phyloP scores from a whole-genome alignment of 1,140 invertebrate genomes.

The Diorhabda sublineata region DNA sequence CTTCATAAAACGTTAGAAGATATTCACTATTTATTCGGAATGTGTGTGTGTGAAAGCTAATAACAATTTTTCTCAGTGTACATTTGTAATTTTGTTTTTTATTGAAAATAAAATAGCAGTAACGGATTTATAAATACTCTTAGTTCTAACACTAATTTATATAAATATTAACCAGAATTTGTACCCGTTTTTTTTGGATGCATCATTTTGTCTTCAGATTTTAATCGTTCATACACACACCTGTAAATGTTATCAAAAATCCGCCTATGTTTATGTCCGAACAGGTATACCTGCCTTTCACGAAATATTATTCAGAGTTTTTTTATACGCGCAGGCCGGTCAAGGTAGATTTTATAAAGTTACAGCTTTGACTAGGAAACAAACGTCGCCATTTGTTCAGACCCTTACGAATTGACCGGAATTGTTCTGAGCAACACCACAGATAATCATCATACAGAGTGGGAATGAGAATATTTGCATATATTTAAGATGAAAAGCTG shows the following conservation, averaged over 20 bases:
- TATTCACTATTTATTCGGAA: no score
- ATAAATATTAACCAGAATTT: no score
- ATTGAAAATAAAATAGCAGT: no score
- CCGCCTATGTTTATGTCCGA: conserved; percentile 7
- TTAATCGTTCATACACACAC: no score
- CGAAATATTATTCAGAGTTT: conserved; percentile 19
- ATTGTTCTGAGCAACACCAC: conserved; percentile 7
- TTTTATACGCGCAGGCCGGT: conserved; percentile 11
- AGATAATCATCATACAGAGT: conserved; percentile 15
- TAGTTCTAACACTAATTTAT: no score
- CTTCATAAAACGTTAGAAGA: no score
- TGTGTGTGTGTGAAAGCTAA: no score
- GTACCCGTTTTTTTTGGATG: no score
- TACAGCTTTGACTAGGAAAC: conserved; percentile 20
- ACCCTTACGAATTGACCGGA: conserved; percentile 11
- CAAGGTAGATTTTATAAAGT: conserved; percentile 19
- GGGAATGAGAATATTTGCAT: conserved; percentile 7
- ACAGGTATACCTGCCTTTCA: conserved; percentile 13
- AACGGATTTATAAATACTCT: no score
- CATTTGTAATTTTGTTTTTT: no score
- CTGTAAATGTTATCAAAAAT: neutral
- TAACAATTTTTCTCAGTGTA: no score
- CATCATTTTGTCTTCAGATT: no score
- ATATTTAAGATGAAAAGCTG: neutral
- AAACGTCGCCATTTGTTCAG: conserved; percentile 21